Evolutionary conservation across 1,140 invertebrate species (phyloP), one percentile per base, ranked within the genome.

Genomic region (Platyura marginata): DNA sequence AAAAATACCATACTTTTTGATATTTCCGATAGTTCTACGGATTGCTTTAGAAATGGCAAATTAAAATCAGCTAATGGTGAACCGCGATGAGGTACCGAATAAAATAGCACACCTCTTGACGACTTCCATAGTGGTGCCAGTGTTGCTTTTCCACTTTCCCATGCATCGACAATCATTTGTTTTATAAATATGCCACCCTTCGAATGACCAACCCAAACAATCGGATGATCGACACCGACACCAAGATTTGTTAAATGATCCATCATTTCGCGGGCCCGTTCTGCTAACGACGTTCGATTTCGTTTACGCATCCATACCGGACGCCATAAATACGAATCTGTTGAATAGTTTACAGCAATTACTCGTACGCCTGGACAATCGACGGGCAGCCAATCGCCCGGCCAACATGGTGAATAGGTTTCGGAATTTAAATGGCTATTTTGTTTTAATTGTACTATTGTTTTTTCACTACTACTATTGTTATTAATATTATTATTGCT

Each of bases 171-270:
- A 1, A 73, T 59, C 3, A 80, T 74, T 52, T 80, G 74, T 49
- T 80, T 80, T n/a, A 79, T 72, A 44, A 75, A 79, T 0, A 80
- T 53, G 0, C 77, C 77, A 0, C 77, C 77, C 51, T 79, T 80
- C 0, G 75, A 79, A 52, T 80, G 77, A 13, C 74, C 76, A 5
- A 79, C 76, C 72, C 77, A 79, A 8, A 79, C 61, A 34, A 80
- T 75, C 2, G 77, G 76, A 49, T 55, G 58, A 25, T 66, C 62
- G 25, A 60, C 53, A 1, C 77, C 77, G 3, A 78, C 74, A 1
- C 68, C 69, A 21, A 75, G 47, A 18, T 63, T 59, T 10, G 69
- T 46, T 3, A 80, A 56, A 43, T 75, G 65, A 5, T 66, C 57
- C 41, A 71, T 71, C 77, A 79, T 79, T 56, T 79, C 75, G 15